These are phyloP conservation scores for Nothocercus julius DNA, from an alignment of 2,113 vertebrate species.

Conservation along the genomic window DNA sequence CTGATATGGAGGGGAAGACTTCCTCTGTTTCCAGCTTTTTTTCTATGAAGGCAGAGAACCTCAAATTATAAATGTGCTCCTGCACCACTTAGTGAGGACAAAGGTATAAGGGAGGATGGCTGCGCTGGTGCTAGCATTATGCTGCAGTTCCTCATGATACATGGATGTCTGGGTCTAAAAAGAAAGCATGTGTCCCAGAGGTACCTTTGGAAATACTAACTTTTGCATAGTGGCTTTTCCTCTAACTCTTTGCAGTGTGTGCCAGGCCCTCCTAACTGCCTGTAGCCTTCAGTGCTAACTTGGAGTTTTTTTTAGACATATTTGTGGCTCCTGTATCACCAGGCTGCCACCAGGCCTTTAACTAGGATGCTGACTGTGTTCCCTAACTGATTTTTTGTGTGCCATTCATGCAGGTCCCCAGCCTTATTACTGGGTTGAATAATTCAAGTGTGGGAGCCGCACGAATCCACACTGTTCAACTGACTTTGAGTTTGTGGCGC, in stretches of 20 bases:
- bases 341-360: neutral
- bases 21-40: neutral
- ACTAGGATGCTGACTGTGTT: neutral
- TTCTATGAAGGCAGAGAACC: neutral
- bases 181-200: neutral
- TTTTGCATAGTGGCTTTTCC: neutral
- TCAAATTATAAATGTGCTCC: accelerated
- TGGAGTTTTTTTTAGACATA: neutral
- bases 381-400: neutral
- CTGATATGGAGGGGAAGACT: neutral
- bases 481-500: neutral
- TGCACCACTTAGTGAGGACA: accelerated
- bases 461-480: neutral
- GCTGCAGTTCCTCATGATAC: neutral
- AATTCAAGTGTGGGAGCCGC: neutral
- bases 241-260: neutral
- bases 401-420: neutral
- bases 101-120: neutral
- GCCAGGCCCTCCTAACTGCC: neutral
- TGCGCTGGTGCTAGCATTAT: neutral
- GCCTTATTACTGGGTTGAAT: neutral
- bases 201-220: neutral
- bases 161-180: accelerated
- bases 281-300: neutral
- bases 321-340: neutral